Evolutionary conservation across 2,113 vertebrate species (phyloP).

Genomic region (Eptesicus fuscus): DNA sequence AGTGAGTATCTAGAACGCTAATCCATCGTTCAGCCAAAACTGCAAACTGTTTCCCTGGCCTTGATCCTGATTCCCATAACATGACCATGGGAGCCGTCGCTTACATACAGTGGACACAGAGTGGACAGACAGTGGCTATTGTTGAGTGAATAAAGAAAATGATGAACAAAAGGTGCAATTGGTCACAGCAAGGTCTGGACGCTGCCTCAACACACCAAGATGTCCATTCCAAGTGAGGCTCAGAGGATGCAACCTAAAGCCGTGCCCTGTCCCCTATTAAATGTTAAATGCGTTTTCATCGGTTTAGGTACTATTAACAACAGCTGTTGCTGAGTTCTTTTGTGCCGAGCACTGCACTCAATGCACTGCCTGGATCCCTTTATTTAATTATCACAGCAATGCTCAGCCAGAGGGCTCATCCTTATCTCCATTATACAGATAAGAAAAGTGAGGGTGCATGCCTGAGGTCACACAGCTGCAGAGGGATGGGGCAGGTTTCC

Average conservation of each 20-base stretch:
- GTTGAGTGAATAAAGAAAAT: background rate
- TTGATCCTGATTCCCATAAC: background rate
- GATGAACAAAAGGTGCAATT: background rate
- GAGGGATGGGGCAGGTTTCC: background rate
- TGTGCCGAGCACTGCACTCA: background rate
- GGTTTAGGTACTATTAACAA: background rate
- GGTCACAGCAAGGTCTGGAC: background rate
- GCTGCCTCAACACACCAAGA: background rate
- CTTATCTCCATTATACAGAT: background rate
- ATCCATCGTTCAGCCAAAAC: constrained; percentile 32
- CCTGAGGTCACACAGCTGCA: background rate
- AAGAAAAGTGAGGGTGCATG: background rate
- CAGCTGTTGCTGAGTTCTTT: background rate
- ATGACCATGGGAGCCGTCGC: background rate
- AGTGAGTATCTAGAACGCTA: constrained; percentile 37
- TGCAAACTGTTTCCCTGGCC: constrained; percentile 38
- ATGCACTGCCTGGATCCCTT: background rate
- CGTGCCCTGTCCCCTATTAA: background rate
- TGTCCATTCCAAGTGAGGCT: background rate
- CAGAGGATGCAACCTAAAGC: background rate
- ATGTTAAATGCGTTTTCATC: background rate
- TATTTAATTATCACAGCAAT: background rate
- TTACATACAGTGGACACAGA: background rate
- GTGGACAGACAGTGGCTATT: background rate
- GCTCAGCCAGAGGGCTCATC: background rate